These are phyloP conservation scores for Herminia tarsipennalis DNA, from an alignment of 2,888 invertebrate genomes.

Conservation along the genomic window DNA sequence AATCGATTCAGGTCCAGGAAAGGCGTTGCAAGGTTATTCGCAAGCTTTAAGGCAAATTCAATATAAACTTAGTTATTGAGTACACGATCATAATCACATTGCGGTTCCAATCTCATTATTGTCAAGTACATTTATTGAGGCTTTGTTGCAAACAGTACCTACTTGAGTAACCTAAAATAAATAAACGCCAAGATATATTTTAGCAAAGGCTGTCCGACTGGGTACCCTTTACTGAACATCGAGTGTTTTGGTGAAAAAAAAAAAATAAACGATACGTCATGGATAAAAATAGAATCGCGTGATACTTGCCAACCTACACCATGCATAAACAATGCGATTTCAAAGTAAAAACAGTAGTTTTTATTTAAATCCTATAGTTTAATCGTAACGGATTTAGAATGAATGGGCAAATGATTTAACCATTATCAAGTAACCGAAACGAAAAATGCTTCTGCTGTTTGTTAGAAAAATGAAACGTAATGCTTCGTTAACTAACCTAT, in stretches of 20 bases:
- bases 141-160: constrained; percentile 6
- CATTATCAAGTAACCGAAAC: constrained; percentile 13
- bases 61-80: constrained; percentile 27
- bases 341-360: not conserved
- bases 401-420: constrained; percentile 14
- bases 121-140: constrained; percentile 10
- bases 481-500: no score
- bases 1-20: constrained; percentile 5
- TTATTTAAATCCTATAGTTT: constrained; percentile 1
- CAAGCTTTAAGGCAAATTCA: constrained; percentile 16
- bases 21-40: constrained; percentile 26
- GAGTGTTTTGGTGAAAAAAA: constrained; percentile 41
- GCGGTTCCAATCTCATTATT: constrained; percentile 17
- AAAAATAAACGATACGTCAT: constrained; percentile 55
- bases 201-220: constrained; percentile 23
- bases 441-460: constrained; percentile 15
- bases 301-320: constrained; percentile 35
- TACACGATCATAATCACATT: constrained; percentile 19
- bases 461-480: constrained; percentile 2
- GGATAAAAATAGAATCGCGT: constrained; percentile 57
- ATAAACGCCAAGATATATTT: constrained; percentile 19
- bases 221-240: constrained; percentile 36
- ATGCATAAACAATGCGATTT: constrained; percentile 22
- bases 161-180: constrained; percentile 29
- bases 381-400: constrained; percentile 26